phyloP scores from a whole-genome alignment of 2,888 invertebrate species.

The Halocaridina rubra region DNA sequence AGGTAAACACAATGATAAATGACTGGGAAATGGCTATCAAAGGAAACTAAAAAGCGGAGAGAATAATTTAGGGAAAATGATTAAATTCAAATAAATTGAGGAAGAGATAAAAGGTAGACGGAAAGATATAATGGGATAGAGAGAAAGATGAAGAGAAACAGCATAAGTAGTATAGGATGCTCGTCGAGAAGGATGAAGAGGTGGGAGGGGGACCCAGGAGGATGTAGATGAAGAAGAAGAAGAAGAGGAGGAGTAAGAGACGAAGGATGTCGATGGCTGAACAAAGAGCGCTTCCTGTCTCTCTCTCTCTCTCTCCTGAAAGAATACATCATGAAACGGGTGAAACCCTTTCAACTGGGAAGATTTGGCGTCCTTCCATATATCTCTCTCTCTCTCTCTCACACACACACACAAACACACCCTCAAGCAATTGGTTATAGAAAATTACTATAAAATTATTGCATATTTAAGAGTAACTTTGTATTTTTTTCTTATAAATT shows the following conservation, averaged over 20 bases:
- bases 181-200: conserved; percentile 12
- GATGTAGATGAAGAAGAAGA: neutral
- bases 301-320: conserved; percentile 20
- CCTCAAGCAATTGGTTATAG: too few relatives aligned
- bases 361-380: conserved; percentile 5
- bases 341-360: neutral
- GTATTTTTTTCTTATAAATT: too few relatives aligned
- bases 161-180: too few relatives aligned
- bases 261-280: conserved; percentile 40
- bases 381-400: too few relatives aligned
- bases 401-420: neutral
- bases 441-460: too few relatives aligned
- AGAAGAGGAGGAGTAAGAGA: conserved; percentile 2
- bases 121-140: neutral
- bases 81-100: too few relatives aligned
- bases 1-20: too few relatives aligned
- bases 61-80: too few relatives aligned
- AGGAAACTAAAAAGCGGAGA: too few relatives aligned
- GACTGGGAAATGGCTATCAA: too few relatives aligned
- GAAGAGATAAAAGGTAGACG: too few relatives aligned
- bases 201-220: neutral
- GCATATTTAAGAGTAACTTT: too few relatives aligned
- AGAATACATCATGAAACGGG: conserved; percentile 1
- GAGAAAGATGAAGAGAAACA: conserved; percentile 7
- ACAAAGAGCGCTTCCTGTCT: conserved; percentile 57